A percentile compares a stretch with the other conserved stretches of the same genome.
These are phyloP conservation scores for Hymenopus coronatus DNA, from an alignment of 2,888 invertebrate species.

Conservation along the genomic window DNA sequence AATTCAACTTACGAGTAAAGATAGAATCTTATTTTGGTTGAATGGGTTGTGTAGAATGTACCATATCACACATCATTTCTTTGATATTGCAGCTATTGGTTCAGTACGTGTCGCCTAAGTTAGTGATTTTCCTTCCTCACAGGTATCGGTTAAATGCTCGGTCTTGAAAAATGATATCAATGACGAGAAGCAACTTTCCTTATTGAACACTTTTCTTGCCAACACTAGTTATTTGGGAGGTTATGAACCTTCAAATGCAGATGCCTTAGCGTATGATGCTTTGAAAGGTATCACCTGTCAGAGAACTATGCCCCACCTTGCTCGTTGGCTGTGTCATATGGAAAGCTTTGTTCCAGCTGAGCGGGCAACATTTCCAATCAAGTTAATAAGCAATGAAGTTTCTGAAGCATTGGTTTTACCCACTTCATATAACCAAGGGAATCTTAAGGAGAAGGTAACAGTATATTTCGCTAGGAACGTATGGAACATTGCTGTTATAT, in stretches of 20 bases:
- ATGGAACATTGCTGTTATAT: neutral
- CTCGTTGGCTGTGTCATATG: conserved; percentile 62
- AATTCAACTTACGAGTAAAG: neutral
- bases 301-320: conserved; percentile 44
- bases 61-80: neutral
- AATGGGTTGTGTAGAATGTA: too few species aligned
- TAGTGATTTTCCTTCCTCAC: neutral
- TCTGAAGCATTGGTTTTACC: neutral
- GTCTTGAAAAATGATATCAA: neutral
- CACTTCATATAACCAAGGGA: neutral
- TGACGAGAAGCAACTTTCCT: conserved; percentile 35
- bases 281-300: conserved; percentile 10
- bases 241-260: conserved; percentile 54
- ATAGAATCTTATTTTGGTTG: neutral
- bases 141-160: conserved; percentile 7
- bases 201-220: conserved; percentile 50
- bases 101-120: neutral
- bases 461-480: neutral
- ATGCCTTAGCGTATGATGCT: conserved; percentile 48
- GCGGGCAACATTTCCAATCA: conserved; percentile 48
- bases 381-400: neutral
- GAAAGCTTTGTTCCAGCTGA: conserved; percentile 57
- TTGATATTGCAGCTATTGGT: too few species aligned
- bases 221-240: conserved; percentile 58
- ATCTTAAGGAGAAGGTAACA: conserved; percentile 29